Evolutionary conservation across 1,140 invertebrate species (phyloP).

Genomic region (Armadillidium nasatum): DNA sequence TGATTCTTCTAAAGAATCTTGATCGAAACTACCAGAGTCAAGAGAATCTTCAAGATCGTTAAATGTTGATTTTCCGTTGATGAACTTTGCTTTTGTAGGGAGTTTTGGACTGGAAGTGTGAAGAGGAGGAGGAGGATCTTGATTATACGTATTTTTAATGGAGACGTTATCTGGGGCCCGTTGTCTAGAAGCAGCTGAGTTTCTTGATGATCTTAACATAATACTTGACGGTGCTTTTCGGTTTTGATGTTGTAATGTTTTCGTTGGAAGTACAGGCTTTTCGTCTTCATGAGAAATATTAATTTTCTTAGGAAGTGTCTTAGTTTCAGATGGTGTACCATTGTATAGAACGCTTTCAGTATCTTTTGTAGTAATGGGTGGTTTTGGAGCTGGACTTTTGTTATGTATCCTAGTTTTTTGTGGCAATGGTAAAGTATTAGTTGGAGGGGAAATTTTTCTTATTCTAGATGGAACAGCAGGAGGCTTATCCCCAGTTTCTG

Average conservation of each 20-base stretch:
- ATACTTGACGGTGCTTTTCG: constrained; percentile 26
- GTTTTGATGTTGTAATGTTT: constrained; percentile 33
- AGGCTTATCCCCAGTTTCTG: constrained; percentile 33
- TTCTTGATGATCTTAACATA: not conserved
- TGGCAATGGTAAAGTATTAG: constrained; percentile 32
- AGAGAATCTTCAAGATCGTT: constrained; percentile 43
- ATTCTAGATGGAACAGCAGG: constrained; percentile 43
- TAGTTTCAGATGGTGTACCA: too few species aligned
- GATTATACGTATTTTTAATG: not conserved
- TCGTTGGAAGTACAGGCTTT: constrained; percentile 31
- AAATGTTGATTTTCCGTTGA: constrained; percentile 37
- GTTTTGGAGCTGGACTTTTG: not conserved
- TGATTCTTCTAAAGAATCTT: constrained; percentile 46
- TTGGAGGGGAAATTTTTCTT: constrained; percentile 38
- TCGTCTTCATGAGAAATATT: constrained; percentile 24
- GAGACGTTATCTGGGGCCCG: not conserved
- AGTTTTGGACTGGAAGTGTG: constrained; percentile 43
- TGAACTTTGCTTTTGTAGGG: constrained; percentile 34
- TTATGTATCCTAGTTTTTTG: not conserved
- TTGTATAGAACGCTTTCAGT: not conserved
- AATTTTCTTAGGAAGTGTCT: not conserved
- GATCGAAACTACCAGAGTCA: constrained; percentile 46
- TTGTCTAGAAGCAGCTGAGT: not conserved
- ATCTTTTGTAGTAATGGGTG: constrained; percentile 1
- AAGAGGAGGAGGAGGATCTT: constrained; percentile 31